Conservation (phyloP, 2,113 vertebrate genomes). For the Origma solitaria region DNA sequence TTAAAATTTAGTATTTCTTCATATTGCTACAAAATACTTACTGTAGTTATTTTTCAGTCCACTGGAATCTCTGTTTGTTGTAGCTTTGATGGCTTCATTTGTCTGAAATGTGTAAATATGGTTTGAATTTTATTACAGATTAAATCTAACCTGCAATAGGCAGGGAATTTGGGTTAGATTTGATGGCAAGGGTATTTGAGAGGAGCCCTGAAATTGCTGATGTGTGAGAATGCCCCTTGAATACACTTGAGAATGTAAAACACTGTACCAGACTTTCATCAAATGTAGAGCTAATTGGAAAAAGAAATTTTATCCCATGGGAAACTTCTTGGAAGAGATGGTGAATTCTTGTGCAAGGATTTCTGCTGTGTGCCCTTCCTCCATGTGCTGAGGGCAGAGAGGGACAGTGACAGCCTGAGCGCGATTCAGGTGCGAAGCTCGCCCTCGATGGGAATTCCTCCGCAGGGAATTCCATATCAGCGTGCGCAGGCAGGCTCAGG, state of each 20-base stretch:
- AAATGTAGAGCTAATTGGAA: neutral
- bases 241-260: neutral
- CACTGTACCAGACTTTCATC: neutral
- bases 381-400: accelerated
- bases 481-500: neutral
- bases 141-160: neutral
- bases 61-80: neutral
- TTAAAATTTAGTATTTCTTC: neutral
- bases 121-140: neutral
- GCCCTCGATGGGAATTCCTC: neutral
- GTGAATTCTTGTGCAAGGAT: neutral
- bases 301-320: neutral
- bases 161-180: neutral
- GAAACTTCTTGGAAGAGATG: neutral
- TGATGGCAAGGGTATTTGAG: neutral
- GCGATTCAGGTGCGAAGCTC: accelerated
- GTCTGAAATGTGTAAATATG: neutral
- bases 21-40: neutral
- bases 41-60: neutral
- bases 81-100: neutral
- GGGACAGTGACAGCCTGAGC: neutral
- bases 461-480: neutral
- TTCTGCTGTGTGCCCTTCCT: neutral
- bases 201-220: neutral
- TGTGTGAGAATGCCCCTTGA: neutral